Evolutionary conservation across 2,888 invertebrate genomes (phyloP), one percentile per base, ranked within the genome.

Genomic region (Autographa pulchrina): DNA sequence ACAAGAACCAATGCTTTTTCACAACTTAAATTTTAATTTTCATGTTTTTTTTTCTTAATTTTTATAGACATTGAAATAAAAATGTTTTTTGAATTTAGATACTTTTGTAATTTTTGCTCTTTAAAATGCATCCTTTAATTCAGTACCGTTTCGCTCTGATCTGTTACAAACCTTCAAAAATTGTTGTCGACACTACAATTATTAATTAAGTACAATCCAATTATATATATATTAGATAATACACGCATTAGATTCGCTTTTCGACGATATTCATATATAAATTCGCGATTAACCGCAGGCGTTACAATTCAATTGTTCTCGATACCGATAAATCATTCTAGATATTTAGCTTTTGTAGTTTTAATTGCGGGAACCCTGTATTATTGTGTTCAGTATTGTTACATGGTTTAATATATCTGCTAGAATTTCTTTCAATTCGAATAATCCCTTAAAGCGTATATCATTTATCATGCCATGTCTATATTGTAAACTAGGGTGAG

Each of bases 321-420:
- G 11, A 52, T 64, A 43, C 48, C 56, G 14, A 68, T 59, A 62
- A 68, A 59, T 65, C 61, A 59, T 20, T n/a, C n/a, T 48, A 48
- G 48, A 13, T 35, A 38, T 61, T 79, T 66, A n/a, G 5, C 20
- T 61, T 62, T 48, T 25, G 54, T 54, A 7, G 20, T 43, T 63
- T 9, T 8, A 64, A 56, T 38, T 64, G 38, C 16, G 38, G 20
- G 14, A 35, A 66, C 52, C 54, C 3, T 48, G 32, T 41, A 18
- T 65, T 54, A 76, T 62, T 69, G 31, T 14, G 25, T 18, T 5
- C 14, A 5, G 41, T 32, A 54, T 63, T 61, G 38, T 31, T 43
- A 65, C 59, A 35, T 63, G 38, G 63, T 48, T 31, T 54, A 35
- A 32, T 63, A 64, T 14, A 58, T 59, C 70, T 61, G 52, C 18